A percentile compares a stretch with the other conserved stretches of the same genome.
Evolutionary conservation across 2,888 invertebrate species (phyloP).

Genomic region (Aphidius colemani): DNA sequence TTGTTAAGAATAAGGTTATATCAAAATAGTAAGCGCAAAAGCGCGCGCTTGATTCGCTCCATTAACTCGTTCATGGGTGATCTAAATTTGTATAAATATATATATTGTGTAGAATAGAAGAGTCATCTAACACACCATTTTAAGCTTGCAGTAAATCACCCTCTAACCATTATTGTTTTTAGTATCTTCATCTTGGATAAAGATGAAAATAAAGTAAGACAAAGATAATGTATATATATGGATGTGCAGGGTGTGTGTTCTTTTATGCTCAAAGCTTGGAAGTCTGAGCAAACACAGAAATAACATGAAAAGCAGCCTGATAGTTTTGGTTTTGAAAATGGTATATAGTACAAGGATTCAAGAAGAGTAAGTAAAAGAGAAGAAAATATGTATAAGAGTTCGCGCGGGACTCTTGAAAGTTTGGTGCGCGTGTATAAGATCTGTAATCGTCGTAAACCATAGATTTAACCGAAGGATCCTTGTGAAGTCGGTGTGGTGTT

Average conservation of each 20-base stretch:
- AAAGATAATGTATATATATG: too few relatives aligned
- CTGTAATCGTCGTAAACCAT: conserved; percentile 54
- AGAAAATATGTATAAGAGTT: conserved; percentile 44
- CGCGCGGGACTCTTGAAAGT: conserved; percentile 20
- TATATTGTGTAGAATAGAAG: conserved; percentile 19
- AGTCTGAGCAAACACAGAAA: conserved; percentile 54
- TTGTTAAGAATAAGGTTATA: conserved; percentile 22
- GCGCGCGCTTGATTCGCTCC: conserved; percentile 44
- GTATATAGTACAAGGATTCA: conserved; percentile 54
- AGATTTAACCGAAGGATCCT: conserved; percentile 49
- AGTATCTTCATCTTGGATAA: conserved; percentile 10
- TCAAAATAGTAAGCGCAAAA: conserved; percentile 27
- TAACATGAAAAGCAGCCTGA: conserved; percentile 27
- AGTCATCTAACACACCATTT: conserved; percentile 42
- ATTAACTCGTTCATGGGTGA: conserved; percentile 58
- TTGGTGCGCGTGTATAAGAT: conserved; percentile 32
- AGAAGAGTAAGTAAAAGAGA: conserved; percentile 27
- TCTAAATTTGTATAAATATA: conserved; percentile 39
- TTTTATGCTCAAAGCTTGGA: conserved; percentile 46
- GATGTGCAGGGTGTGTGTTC: conserved; percentile 20
- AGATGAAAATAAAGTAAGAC: too few relatives aligned
- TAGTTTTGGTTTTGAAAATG: conserved; percentile 40
- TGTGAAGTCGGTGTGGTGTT: conserved; percentile 35
- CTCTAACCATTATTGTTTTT: conserved; percentile 26
- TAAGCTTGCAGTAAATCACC: conserved; percentile 51